These are phyloP conservation scores for Ochlodes sylvanus DNA, from an alignment of 2,888 invertebrate species.

Conservation along the genomic window DNA sequence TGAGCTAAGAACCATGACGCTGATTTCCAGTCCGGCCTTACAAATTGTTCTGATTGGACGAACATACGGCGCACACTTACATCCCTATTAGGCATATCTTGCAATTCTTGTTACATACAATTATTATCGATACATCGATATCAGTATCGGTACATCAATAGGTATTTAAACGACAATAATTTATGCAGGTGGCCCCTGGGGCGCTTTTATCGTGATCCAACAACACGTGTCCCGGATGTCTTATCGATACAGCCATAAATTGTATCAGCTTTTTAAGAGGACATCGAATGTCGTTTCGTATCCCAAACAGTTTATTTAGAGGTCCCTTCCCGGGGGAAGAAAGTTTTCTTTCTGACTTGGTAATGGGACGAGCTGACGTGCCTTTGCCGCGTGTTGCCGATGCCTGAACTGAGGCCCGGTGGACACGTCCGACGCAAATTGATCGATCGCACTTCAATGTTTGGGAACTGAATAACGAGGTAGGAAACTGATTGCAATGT, in stretches of 20 bases:
- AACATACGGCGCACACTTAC: too few relatives aligned
- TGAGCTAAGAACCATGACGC: too few relatives aligned
- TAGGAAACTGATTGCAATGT: too few relatives aligned
- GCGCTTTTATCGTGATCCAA: constrained; percentile 48
- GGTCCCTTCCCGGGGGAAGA: constrained; percentile 22
- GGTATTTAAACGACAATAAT: constrained; percentile 14
- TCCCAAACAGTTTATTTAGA: constrained; percentile 37
- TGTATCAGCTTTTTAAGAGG: constrained; percentile 52
- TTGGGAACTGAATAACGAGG: too few relatives aligned
- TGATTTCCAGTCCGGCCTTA: too few relatives aligned
- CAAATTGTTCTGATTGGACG: too few relatives aligned
- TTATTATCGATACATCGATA: too few relatives aligned
- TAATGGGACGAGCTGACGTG: constrained; percentile 24
- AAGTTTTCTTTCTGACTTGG: constrained; percentile 30
- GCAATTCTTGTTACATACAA: too few relatives aligned
- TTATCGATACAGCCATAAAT: constrained; percentile 63
- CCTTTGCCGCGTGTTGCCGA: constrained; percentile 28
- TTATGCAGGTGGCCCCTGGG: constrained; percentile 20
- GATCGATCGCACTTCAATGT: constrained; percentile 16
- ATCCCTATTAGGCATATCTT: too few relatives aligned
- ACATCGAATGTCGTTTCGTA: constrained; percentile 34
- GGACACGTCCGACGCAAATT: constrained; percentile 27
- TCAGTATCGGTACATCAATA: neutral
- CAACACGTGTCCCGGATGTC: constrained; percentile 52
- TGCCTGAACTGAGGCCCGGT: neutral